phyloP scores from a whole-genome alignment of 2,113 vertebrate species.

The Pteruthius melanotis region DNA sequence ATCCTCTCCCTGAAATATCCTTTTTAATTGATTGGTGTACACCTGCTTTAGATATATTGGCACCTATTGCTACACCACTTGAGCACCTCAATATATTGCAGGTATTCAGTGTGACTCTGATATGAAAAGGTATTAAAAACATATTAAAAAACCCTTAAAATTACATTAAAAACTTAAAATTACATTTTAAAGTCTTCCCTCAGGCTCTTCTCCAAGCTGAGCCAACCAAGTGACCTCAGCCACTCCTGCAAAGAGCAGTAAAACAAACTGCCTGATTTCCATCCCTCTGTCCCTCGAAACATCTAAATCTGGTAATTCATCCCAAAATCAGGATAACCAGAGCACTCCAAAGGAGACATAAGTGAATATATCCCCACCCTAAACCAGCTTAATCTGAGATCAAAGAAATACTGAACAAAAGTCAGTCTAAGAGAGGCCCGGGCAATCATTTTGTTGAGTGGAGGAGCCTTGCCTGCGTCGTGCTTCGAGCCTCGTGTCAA shows the following conservation, averaged over 20 bases:
- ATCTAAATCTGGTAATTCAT: neutral
- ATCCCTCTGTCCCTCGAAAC: neutral
- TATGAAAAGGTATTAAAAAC: neutral
- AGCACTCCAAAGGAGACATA: neutral
- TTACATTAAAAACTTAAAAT: neutral
- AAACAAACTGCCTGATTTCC: neutral
- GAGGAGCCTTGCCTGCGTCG: neutral
- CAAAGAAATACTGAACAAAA: neutral
- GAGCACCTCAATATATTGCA: neutral
- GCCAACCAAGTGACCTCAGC: neutral
- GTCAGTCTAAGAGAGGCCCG: neutral
- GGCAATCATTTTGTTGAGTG: neutral
- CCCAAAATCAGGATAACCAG: neutral
- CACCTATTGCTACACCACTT: neutral
- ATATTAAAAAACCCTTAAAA: neutral
- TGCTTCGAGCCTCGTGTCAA: neutral
- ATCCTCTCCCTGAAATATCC: neutral
- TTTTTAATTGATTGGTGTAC: neutral
- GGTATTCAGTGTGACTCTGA: neutral
- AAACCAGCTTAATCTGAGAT: neutral
- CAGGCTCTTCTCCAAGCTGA: neutral
- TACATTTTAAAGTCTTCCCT: neutral
- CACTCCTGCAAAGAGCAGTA: neutral
- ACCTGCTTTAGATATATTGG: neutral
- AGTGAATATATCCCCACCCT: neutral